Evolutionary conservation across 2,888 invertebrate species (phyloP).

Genomic region (Dynastes tityus): DNA sequence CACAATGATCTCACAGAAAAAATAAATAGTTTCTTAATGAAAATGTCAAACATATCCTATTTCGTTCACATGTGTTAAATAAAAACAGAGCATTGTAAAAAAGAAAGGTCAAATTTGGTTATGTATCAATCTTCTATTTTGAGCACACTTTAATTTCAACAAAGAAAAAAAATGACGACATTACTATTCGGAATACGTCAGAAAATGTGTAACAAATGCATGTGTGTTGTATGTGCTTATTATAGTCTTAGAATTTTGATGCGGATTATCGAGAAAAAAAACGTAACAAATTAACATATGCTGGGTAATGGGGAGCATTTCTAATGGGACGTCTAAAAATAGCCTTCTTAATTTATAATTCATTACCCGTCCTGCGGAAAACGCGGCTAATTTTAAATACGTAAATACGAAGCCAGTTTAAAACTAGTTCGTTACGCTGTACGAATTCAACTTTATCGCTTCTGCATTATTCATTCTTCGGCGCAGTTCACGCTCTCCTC

Average conservation of each 20-base stretch:
- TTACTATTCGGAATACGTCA: not conserved
- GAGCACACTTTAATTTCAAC: too few relatives aligned
- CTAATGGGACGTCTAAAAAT: slow-evolving; percentile 20
- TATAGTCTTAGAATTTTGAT: slow-evolving; percentile 13
- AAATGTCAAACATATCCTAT: too few relatives aligned
- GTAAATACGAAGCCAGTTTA: not conserved
- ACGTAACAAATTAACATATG: slow-evolving; percentile 11
- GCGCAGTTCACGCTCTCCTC: not conserved
- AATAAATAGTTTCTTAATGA: too few relatives aligned
- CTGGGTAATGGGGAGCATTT: slow-evolving; percentile 1
- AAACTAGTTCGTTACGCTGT: slow-evolving; percentile 27
- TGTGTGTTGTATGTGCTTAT: not conserved
- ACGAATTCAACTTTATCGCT: not conserved
- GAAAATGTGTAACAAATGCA: slow-evolving; percentile 12
- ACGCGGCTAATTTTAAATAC: not conserved
- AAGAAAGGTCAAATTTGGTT: too few relatives aligned
- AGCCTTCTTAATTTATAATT: slow-evolving; percentile 28
- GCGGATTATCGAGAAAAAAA: slow-evolving; percentile 3
- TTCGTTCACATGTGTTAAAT: too few relatives aligned
- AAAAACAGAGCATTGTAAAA: too few relatives aligned
- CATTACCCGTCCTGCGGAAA: not conserved
- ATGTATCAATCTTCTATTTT: too few relatives aligned
- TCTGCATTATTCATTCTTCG: slow-evolving; percentile 8
- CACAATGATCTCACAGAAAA: too few relatives aligned
- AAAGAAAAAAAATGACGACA: slow-evolving; percentile 2